phyloP scores from a whole-genome alignment of 2,888 invertebrate species.

The Exocentrus adspersus region DNA sequence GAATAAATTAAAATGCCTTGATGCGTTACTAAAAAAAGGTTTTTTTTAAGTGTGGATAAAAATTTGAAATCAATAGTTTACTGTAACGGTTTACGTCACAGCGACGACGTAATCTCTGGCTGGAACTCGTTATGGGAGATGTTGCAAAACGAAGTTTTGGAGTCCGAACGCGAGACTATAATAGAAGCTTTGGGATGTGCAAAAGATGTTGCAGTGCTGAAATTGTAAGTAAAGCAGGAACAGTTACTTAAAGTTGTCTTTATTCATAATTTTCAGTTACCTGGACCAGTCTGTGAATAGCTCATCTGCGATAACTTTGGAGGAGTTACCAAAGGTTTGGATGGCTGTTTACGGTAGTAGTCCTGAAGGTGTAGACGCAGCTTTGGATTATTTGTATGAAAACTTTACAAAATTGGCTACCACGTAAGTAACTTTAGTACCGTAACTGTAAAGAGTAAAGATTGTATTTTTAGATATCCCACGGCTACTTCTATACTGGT shows the following conservation, averaged over 20 bases:
- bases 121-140: constrained; percentile 73
- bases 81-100: constrained; percentile 77
- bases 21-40: no score
- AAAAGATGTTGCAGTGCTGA: constrained; percentile 65
- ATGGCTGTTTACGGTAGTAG: constrained; percentile 66
- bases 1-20: no score
- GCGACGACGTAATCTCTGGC: constrained; percentile 64
- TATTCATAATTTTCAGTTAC: constrained; percentile 46
- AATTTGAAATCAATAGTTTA: constrained; percentile 79
- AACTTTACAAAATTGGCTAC: constrained; percentile 60
- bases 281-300: constrained; percentile 46
- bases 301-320: constrained; percentile 62
- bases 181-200: constrained; percentile 77
- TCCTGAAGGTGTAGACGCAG: constrained; percentile 65
- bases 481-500: constrained; percentile 23
- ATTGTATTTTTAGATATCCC: constrained; percentile 29
- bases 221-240: constrained; percentile 67
- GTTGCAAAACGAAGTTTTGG: constrained; percentile 67
- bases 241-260: no score
- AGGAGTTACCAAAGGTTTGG: constrained; percentile 64
- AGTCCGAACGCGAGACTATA: constrained; percentile 76
- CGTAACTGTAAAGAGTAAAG: neutral
- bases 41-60: constrained; percentile 65
- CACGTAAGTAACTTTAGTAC: constrained; percentile 38
- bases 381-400: constrained; percentile 65